A percentile compares a stretch with the other conserved stretches of the same genome.
phyloP scores from a whole-genome alignment of 2,888 invertebrate species.

The Deilephila porcellus region DNA sequence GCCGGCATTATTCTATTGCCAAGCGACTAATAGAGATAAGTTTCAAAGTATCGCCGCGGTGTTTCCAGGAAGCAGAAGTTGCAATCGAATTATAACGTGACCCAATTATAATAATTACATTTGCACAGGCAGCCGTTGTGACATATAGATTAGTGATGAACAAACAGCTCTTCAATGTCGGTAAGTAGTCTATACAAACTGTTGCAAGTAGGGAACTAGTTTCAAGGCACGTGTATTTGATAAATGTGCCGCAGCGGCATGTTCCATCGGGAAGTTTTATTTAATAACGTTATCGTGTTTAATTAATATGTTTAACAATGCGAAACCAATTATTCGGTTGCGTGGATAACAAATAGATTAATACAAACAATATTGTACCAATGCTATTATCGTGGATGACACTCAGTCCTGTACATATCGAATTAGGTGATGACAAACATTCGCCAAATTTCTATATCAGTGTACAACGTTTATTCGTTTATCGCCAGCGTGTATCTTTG shows the following conservation, averaged over 20 bases:
- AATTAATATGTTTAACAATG: constrained; percentile 53
- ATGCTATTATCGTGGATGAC: not conserved
- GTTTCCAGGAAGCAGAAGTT: constrained; percentile 58
- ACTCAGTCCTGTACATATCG: no score
- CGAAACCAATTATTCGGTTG: constrained; percentile 51
- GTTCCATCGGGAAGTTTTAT: constrained; percentile 49
- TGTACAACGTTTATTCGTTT: not conserved
- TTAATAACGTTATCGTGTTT: constrained; percentile 46
- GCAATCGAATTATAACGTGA: constrained; percentile 57
- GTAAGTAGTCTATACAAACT: constrained; percentile 61
- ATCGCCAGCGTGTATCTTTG: not conserved
- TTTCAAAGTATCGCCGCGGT: constrained; percentile 47
- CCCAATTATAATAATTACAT: constrained; percentile 50
- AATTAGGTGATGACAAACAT: not conserved
- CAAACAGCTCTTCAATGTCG: constrained; percentile 53
- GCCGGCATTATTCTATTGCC: constrained; percentile 49
- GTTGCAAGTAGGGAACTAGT: constrained; percentile 60
- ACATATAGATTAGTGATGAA: constrained; percentile 50
- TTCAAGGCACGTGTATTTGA: constrained; percentile 62
- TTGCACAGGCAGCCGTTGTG: constrained; percentile 50
- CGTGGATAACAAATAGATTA: constrained; percentile 2
- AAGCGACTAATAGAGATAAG: constrained; percentile 52
- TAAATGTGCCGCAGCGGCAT: constrained; percentile 48
- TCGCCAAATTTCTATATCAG: not conserved
- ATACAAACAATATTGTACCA: constrained; percentile 9